Evolutionary conservation across 2,888 invertebrate genomes (phyloP).

Genomic region (Strigamia crassipes): DNA sequence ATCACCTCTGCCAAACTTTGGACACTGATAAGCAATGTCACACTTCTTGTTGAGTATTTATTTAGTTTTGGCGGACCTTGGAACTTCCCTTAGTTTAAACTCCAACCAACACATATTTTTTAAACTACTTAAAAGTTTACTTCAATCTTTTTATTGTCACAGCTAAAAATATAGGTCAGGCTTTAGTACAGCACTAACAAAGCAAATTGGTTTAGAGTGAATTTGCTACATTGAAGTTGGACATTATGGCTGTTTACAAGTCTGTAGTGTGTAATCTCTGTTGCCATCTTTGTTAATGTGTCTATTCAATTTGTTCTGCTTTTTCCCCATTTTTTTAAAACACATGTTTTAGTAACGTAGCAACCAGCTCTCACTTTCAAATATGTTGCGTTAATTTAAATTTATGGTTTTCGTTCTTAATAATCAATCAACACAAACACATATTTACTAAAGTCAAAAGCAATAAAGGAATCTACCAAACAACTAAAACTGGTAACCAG

Average conservation of each 20-base stretch:
- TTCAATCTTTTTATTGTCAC: neutral
- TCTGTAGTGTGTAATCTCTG: neutral
- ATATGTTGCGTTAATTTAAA: too few species aligned
- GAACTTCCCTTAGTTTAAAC: too few species aligned
- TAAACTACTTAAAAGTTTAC: too few species aligned
- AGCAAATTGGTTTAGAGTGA: neutral
- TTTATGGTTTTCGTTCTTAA: too few species aligned
- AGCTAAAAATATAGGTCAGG: neutral
- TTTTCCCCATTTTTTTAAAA: neutral
- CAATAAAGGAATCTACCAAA: neutral
- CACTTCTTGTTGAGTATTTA: too few species aligned
- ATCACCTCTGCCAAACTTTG: too few species aligned
- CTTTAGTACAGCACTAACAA: neutral
- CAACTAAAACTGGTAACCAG: neutral
- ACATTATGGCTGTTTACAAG: neutral
- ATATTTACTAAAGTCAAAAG: neutral
- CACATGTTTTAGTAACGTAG: neutral
- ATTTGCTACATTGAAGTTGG: neutral
- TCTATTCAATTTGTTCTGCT: constrained; percentile 6
- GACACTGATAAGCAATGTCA: too few species aligned
- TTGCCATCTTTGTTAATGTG: neutral
- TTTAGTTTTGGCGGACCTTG: too few species aligned
- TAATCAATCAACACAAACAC: too few species aligned
- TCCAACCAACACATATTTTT: too few species aligned
- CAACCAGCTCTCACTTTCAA: neutral